Conservation (phyloP, 2,888 invertebrate genomes). For the Pseudolycoriella hygida region DNA sequence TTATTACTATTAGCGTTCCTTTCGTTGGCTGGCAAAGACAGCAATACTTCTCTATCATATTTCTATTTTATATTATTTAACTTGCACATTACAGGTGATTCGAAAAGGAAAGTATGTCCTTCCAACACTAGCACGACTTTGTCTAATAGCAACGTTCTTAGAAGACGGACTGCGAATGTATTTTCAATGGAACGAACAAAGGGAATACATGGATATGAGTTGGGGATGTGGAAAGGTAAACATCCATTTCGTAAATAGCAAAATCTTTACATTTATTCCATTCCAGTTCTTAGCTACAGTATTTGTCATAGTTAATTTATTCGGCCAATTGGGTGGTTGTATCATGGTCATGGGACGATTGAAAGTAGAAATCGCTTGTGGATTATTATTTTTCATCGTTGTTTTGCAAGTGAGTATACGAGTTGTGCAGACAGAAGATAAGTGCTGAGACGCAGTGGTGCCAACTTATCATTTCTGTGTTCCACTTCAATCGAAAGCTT, state of each 20-base stretch:
- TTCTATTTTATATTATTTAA: too few species aligned
- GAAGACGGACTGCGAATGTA: slow-evolving; percentile 99
- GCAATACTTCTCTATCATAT: too few species aligned
- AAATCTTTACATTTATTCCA: background rate
- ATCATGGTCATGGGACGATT: slow-evolving; percentile 87
- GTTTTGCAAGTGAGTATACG: slow-evolving; percentile 67
- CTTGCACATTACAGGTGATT: slow-evolving; percentile 57
- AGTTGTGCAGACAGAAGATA: too few species aligned
- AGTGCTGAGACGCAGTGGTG: too few species aligned
- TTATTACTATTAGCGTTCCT: too few species aligned
- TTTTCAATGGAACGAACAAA: slow-evolving; percentile 95
- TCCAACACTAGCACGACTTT: slow-evolving; percentile 89
- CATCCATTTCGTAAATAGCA: background rate
- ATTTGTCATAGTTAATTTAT: slow-evolving; percentile 88
- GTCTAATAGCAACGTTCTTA: slow-evolving; percentile 94
- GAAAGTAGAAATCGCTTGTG: slow-evolving; percentile 82
- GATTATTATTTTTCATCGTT: slow-evolving; percentile 86
- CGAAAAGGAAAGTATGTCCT: slow-evolving; percentile 81
- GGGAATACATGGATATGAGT: slow-evolving; percentile 93
- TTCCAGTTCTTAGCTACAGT: slow-evolving; percentile 63
- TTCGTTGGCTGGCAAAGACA: too few species aligned
- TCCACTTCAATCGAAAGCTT: background rate
- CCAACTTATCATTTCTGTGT: background rate
- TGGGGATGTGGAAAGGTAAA: slow-evolving; percentile 77
- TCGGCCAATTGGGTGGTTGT: slow-evolving; percentile 93